Base-by-base conservation (phyloP, 2,113 vertebrate species). In the Acrocephalus arundinaceus region DNA sequence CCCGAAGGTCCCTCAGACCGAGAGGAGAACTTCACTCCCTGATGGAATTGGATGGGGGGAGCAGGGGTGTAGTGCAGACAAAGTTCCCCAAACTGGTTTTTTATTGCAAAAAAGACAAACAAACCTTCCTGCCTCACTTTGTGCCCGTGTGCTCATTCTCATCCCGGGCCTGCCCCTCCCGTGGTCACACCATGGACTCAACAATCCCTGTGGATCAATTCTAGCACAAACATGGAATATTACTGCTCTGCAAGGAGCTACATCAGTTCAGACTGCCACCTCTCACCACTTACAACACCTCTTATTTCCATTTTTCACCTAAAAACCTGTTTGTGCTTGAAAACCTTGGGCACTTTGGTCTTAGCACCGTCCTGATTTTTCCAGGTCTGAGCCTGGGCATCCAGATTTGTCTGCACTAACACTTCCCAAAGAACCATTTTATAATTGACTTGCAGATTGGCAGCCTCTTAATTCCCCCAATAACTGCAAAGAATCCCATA, bases 241-340 rank as follows among this genome's bases (percentile, higher is more conserved):
- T 51, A 35, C 4, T 65, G 85, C 95, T 97, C 93, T 93, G 61
- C 81, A 45, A 46, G 83, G 93, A 91, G 78, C 89, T 62, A 2
- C 87, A 28, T 70, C 96, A 31, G 4, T 92, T 92, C 91, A 86
- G 89, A 87, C 78, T 57, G 94, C 85, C 27, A 11, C 67, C 82
- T 89, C 25, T 78, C 95, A 91, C 85, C 66, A 41, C 45, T 82
- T 61, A 58, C 23, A 94, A 48, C 95, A 90, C 52, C 43, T 82
- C 82, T 91, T 49, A 31, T 75, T 97, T 96, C 91, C 66, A 31
- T 94, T 84, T 96, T 71, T 93, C 76, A 66, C 87, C 51, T 94
- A 17, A 86, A 76, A 85, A 89, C 67, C 61, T 57, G 17, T 93
- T 87, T 92, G 86, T 95, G 94, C 93, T 86, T 76, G 31, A 93